Percentiles rank a stretch among this genome's conserved stretches.
Conservation (phyloP, 2,797 vertebrate genomes). For the Myotis planiceps region DNA sequence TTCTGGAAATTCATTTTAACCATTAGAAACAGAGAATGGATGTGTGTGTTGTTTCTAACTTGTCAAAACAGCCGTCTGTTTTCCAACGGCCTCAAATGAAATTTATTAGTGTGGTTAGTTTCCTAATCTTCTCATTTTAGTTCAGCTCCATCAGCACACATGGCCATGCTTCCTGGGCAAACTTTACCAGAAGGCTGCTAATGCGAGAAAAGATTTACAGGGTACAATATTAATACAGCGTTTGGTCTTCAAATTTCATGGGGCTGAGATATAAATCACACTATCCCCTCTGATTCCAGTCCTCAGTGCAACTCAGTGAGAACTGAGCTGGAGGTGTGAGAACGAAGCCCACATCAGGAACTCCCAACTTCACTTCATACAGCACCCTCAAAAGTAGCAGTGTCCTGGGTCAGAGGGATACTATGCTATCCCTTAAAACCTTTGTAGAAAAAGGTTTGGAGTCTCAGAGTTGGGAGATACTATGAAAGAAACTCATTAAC, state of each 20-base stretch:
- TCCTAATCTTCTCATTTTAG: conserved; percentile 69
- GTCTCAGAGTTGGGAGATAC: background rate
- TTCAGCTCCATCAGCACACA: conserved; percentile 74
- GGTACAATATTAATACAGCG: conserved; percentile 63
- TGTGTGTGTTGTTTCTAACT: conserved; percentile 71
- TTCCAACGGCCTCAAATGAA: conserved; percentile 62
- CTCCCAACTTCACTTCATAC: background rate
- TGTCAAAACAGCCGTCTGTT: conserved; percentile 72
- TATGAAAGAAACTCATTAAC: background rate
- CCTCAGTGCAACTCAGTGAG: background rate
- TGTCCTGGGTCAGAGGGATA: background rate
- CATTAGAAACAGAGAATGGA: conserved; percentile 53
- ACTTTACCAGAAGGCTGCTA: conserved; percentile 72
- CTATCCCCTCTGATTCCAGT: background rate
- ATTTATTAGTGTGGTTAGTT: conserved; percentile 76
- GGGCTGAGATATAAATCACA: conserved; percentile 69
- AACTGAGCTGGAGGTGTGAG: background rate
- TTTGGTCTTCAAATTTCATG: conserved; percentile 76
- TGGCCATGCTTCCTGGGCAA: conserved; percentile 75
- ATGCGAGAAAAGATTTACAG: conserved; percentile 81
- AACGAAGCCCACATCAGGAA: background rate
- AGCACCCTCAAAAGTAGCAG: background rate
- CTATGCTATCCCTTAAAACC: background rate
- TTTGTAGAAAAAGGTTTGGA: background rate
- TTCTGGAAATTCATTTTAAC: conserved; percentile 69